Evolutionary conservation across 2,113 vertebrate genomes (phyloP).

Genomic region (Mastomys natalensis): DNA sequence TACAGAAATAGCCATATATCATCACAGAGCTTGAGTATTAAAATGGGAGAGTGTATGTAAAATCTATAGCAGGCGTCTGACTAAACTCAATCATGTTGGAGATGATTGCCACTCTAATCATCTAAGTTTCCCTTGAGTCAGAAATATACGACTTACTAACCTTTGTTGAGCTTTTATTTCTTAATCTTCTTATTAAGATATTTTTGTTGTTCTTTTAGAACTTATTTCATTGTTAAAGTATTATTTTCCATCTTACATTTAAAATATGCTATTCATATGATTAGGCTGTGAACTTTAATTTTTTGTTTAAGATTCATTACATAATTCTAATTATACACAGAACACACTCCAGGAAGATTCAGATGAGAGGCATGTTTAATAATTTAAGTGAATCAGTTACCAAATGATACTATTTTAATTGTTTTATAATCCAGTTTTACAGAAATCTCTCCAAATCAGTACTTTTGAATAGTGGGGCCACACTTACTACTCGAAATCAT

Average conservation of each 20-base stretch:
- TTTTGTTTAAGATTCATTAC: background rate
- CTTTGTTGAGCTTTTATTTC: background rate
- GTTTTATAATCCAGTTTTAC: background rate
- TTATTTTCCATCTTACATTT: background rate
- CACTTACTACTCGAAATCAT: conserved; percentile 55
- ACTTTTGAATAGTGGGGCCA: conserved; percentile 10
- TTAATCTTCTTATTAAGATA: background rate
- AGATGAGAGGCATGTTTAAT: conserved; percentile 23
- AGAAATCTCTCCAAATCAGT: conserved; percentile 62
- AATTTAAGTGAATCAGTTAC: conserved; percentile 49
- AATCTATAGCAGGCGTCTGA: background rate
- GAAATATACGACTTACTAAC: background rate
- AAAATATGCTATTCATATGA: background rate
- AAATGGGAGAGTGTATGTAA: background rate
- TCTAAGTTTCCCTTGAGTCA: background rate
- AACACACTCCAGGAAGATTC: background rate
- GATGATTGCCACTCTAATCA: background rate
- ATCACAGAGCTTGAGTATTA: background rate
- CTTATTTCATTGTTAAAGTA: conserved; percentile 2
- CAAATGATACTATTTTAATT: conserved; percentile 58
- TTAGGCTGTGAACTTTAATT: conserved; percentile 34
- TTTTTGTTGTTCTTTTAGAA: background rate
- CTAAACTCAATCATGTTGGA: background rate
- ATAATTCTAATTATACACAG: background rate
- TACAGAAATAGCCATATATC: background rate